Conservation (phyloP, 2,888 invertebrate genomes). For the Heteropelma amictum region DNA sequence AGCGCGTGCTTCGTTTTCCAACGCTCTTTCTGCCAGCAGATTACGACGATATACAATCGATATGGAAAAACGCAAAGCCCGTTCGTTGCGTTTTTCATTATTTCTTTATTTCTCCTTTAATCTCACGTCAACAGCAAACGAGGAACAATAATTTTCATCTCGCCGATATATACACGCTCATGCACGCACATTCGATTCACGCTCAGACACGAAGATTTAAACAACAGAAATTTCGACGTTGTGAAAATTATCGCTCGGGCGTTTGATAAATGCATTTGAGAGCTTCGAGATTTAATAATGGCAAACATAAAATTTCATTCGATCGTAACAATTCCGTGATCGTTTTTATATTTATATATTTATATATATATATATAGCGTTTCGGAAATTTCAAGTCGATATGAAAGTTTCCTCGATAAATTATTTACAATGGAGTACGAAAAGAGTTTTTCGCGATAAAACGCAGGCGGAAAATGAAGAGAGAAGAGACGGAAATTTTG, state of each 20-base stretch:
- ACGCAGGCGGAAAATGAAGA: not conserved
- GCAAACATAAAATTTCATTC: constrained; percentile 4
- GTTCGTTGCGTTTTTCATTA: not conserved
- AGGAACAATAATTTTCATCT: constrained; percentile 39
- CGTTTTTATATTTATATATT: no score
- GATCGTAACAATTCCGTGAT: constrained; percentile 18
- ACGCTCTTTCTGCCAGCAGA: constrained; percentile 48
- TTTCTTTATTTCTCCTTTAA: not conserved
- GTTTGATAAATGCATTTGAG: constrained; percentile 29
- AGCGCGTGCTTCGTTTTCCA: not conserved
- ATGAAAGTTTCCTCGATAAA: not conserved
- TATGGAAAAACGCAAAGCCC: constrained; percentile 38
- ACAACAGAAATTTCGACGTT: constrained; percentile 13
- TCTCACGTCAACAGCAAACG: constrained; percentile 20
- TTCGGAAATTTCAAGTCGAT: no score
- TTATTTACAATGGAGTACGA: not conserved
- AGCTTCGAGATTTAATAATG: not conserved
- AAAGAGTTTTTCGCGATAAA: not conserved
- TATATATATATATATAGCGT: no score
- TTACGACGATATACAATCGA: constrained; percentile 31
- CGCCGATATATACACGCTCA: no score
- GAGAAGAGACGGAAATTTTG: not conserved
- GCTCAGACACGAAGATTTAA: constrained; percentile 1
- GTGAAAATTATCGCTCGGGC: constrained; percentile 32
- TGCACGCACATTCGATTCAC: not conserved